Percentiles rank a stretch among this genome's conserved stretches.
Conservation (phyloP, 1,140 invertebrate genomes). For the Halesus radiatus region DNA sequence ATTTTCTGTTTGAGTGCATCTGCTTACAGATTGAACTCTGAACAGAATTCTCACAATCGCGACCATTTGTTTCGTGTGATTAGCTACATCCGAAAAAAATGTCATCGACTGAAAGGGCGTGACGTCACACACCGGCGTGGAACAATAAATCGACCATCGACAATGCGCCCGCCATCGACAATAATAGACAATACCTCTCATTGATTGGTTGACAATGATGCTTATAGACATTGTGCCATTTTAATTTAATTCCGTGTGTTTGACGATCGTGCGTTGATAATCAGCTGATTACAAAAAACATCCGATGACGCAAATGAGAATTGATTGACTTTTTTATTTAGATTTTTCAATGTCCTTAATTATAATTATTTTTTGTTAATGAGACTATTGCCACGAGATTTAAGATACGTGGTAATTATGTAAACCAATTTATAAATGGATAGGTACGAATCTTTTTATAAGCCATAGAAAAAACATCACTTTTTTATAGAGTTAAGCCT, state of each 20-base stretch:
- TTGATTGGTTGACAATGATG: constrained; percentile 36
- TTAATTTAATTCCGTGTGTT: constrained; percentile 43
- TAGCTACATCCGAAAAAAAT: constrained; percentile 33
- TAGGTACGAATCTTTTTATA: too few species aligned
- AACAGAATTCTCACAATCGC: constrained; percentile 10
- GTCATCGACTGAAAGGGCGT: constrained; percentile 14
- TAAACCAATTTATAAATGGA: too few species aligned
- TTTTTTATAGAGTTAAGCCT: too few species aligned
- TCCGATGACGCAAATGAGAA: constrained; percentile 13
- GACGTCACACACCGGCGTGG: constrained; percentile 23
- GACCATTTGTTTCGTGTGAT: constrained; percentile 26
- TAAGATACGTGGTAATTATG: too few species aligned
- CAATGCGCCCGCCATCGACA: constrained; percentile 24
- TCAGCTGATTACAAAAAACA: constrained; percentile 24
- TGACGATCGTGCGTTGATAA: constrained; percentile 40
- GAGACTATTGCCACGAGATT: not conserved
- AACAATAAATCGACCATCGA: constrained; percentile 10
- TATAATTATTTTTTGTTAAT: not conserved
- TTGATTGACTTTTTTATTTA: constrained; percentile 12
- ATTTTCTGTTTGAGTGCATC: too few species aligned
- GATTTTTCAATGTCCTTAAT: constrained; percentile 1
- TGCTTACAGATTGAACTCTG: not conserved
- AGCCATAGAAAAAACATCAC: too few species aligned
- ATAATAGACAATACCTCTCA: constrained; percentile 23
- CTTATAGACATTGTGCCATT: constrained; percentile 35